Percentiles rank a stretch among this genome's conserved stretches.
Evolutionary conservation across 2,113 vertebrate genomes (phyloP).

Genomic region (Macrotus californicus): DNA sequence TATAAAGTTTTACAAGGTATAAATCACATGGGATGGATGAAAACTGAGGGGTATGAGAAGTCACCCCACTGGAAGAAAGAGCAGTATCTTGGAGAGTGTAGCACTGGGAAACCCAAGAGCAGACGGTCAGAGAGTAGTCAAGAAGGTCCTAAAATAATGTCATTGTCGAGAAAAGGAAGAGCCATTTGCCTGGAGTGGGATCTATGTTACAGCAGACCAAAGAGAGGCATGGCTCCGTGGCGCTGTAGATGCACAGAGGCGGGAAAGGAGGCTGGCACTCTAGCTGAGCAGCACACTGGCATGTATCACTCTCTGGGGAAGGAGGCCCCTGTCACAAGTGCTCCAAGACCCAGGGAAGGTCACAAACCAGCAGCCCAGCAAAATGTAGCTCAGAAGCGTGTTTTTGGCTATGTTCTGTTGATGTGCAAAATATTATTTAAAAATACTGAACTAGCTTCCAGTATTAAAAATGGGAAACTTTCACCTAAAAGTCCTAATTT

Average conservation of each 20-base stretch:
- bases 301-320: not conserved
- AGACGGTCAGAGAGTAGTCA: not conserved
- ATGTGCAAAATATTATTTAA: not conserved
- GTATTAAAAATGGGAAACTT: not conserved
- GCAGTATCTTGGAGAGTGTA: not conserved
- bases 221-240: not conserved
- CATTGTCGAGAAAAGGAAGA: not conserved
- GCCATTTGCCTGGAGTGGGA: not conserved
- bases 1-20: not conserved
- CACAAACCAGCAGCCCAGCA: not conserved
- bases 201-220: not conserved
- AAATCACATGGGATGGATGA: not conserved
- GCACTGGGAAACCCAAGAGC: too few species aligned
- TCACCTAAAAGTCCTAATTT: not conserved
- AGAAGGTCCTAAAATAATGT: not conserved
- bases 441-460: not conserved
- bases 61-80: not conserved
- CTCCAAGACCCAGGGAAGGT: not conserved
- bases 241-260: not conserved
- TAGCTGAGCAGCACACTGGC: fast-evolving
- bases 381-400: not conserved
- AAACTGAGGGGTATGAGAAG: not conserved
- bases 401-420: not conserved
- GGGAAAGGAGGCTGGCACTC: not conserved
- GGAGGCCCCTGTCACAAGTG: not conserved